Conservation (phyloP, 1,140 invertebrate genomes). For the Aporrectodea caliginosa region DNA sequence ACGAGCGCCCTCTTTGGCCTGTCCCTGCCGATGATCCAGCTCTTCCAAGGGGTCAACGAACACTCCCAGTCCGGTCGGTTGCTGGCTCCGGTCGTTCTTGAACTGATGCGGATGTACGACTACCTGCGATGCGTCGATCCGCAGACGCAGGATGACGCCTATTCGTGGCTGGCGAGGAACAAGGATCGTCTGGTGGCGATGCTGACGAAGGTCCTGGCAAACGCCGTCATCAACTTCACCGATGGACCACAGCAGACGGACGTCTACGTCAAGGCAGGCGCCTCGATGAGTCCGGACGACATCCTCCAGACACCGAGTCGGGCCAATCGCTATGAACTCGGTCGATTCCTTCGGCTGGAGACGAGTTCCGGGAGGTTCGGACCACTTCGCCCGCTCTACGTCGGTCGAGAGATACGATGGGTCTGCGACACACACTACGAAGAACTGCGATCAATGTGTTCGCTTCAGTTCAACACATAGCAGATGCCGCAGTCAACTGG, state of each 20-base stretch:
- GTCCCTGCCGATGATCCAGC: slow-evolving; percentile 27
- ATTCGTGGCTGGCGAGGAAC: slow-evolving; percentile 29
- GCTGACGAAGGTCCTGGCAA: slow-evolving; percentile 34
- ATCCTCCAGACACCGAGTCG: slow-evolving; percentile 27
- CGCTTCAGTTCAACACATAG: not conserved
- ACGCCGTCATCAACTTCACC: slow-evolving; percentile 8
- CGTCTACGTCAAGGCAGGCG: slow-evolving; percentile 28
- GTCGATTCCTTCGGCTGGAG: slow-evolving; percentile 25
- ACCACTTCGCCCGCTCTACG: slow-evolving; percentile 21
- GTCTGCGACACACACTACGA: slow-evolving; percentile 31
- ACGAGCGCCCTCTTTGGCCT: slow-evolving; percentile 12
- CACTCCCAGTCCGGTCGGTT: slow-evolving; percentile 15
- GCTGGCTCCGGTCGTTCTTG: slow-evolving; percentile 20
- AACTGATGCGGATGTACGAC: slow-evolving; percentile 24
- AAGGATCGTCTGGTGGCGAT: slow-evolving; percentile 35
- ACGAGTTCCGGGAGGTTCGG: slow-evolving; percentile 25
- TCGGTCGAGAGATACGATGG: slow-evolving; percentile 31
- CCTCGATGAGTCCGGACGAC: slow-evolving; percentile 14
- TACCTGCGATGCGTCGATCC: slow-evolving; percentile 28
- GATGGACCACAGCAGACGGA: slow-evolving; percentile 25
- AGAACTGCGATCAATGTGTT: slow-evolving; percentile 19
- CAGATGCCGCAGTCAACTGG: too few relatives aligned
- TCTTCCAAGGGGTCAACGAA: slow-evolving; percentile 28
- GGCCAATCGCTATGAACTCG: slow-evolving; percentile 26
- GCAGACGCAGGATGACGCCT: not conserved